Base-by-base conservation (phyloP, 2,113 vertebrate species). In the Pholis gunnellus region DNA sequence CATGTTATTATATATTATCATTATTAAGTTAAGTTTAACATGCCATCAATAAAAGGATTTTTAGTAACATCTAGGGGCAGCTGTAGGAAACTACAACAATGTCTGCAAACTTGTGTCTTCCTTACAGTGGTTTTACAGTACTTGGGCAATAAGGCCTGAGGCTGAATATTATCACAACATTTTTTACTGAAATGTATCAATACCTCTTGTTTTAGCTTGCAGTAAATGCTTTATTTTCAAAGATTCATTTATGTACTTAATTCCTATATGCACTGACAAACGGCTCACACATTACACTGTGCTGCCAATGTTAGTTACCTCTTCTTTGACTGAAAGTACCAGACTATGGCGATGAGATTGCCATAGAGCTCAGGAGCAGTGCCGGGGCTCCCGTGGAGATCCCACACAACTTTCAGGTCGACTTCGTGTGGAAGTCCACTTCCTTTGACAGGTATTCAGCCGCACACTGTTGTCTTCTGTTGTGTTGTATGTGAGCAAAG, bases 291-390 rank as follows among this genome's bases (percentile, higher is more conserved):
- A 27, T 42, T 15, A 42, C 2, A 18, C 20, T 9, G 27, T 44
- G 40, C n/a, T 22, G n/a, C 6, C n/a, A 66, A 46, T 27, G 5
- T n/a, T 66, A 2, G 15, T 67, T 17, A 25, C 34, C 8, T 74
- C 22, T 83, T 89, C 95, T 96, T 97, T 97, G 95, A 83, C 88
- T 87, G 73, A 18, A 67, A 85, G 74, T 91, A 65, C 90, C 82
- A 98, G 97, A 99, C 94, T 99, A 98, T 88, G 97, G 97, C 50
- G 97, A 98, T 78, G 97, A 99, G 93, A 99, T 99, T 0, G 97
- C 97, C 34, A 99, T 99, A 10, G 97, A 98, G 93, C 92, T 99
- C 40, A 95, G 97, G 84, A 99, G 97, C 94, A 97, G 97, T n/a
- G 97, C 97, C 9, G 97, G 97, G 0, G 97, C 97, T 0, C 97